phyloP scores from a whole-genome alignment of 2,113 vertebrate genomes.

The Struthio camelus region DNA sequence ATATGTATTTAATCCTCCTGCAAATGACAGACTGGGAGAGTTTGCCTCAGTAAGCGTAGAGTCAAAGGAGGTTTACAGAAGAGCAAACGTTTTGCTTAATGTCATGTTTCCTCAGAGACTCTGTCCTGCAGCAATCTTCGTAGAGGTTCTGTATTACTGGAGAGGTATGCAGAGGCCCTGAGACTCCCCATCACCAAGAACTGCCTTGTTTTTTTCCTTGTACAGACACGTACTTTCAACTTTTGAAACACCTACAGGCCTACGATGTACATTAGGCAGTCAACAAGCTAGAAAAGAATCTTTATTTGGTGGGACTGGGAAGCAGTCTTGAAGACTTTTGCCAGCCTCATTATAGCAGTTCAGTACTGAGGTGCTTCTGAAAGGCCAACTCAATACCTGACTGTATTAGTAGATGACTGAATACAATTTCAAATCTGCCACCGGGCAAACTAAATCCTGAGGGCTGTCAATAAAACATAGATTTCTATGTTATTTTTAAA shows the following conservation, averaged over 20 bases:
- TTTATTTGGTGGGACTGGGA: not conserved
- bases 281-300: not conserved
- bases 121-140: not conserved
- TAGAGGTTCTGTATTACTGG: not conserved
- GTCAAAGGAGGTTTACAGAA: not conserved
- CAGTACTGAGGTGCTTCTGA: conserved; percentile 10
- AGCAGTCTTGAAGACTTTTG: not conserved
- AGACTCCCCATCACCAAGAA: not conserved
- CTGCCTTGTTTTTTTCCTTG: not conserved
- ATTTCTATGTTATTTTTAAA: not conserved
- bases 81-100: not conserved
- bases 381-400: not conserved
- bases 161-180: not conserved
- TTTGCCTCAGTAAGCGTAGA: not conserved
- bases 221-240: not conserved
- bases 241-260: not conserved
- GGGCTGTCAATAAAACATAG: not conserved
- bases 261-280: not conserved
- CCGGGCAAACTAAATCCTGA: not conserved
- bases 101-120: not conserved
- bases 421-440: not conserved
- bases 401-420: not conserved
- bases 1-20: conserved; percentile 32
- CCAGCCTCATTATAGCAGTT: not conserved
- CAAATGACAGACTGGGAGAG: not conserved